These are phyloP conservation scores for Otis tarda DNA, from an alignment of 2,113 vertebrate genomes.

Conservation along the genomic window DNA sequence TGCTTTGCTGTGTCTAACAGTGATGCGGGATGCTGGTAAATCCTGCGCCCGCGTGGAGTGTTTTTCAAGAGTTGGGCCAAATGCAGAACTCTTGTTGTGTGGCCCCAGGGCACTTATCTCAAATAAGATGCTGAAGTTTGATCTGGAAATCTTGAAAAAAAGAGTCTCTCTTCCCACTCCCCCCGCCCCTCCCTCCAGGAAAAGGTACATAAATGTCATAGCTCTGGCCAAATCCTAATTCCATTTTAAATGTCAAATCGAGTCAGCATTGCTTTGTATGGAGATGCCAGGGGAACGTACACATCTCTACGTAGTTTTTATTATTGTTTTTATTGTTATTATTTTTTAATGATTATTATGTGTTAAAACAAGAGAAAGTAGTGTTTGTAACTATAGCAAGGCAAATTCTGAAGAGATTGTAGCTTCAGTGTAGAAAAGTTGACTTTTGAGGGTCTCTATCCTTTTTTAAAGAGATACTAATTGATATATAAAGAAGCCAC, in stretches of 20 bases:
- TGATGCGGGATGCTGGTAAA: too few relatives aligned
- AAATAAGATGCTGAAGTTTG: neutral
- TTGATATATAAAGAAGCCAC: neutral
- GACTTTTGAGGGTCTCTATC: neutral
- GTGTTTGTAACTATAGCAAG: neutral
- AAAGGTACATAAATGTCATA: neutral
- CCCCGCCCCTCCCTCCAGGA: neutral
- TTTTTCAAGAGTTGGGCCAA: neutral
- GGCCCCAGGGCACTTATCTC: neutral
- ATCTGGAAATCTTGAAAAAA: neutral
- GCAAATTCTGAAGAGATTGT: neutral
- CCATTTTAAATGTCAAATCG: neutral
- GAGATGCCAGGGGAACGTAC: neutral
- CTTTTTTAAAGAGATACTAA: neutral
- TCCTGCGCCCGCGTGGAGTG: fast-evolving
- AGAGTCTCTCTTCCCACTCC: neutral
- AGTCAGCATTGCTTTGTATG: neutral
- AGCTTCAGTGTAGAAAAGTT: neutral
- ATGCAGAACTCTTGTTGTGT: neutral
- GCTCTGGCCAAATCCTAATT: too few relatives aligned
- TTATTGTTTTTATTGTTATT: neutral
- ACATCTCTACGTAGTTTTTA: neutral
- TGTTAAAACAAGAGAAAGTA: neutral
- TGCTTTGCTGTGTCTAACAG: neutral
- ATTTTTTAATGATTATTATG: fast-evolving